phyloP scores from a whole-genome alignment of 92 coral and sea anemone genomes.

The Heteractis magnifica region DNA sequence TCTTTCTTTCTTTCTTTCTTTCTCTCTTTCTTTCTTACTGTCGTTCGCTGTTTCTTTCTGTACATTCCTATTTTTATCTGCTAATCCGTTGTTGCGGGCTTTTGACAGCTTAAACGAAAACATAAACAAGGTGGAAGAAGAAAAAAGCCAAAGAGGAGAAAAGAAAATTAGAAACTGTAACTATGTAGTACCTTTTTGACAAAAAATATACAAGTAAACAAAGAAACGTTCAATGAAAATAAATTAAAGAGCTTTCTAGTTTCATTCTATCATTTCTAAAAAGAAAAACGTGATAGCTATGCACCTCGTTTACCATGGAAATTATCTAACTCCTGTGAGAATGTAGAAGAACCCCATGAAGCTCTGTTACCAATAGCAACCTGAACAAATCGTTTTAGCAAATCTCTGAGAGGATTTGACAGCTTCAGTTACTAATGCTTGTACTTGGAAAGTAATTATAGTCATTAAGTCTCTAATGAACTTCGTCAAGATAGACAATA shows the following conservation, averaged over 20 bases:
- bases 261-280: too few relatives aligned
- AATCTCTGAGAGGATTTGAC: constrained; percentile 3
- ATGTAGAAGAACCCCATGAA: constrained; percentile 17
- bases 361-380: constrained; percentile 4
- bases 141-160: too few relatives aligned
- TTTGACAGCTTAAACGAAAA: not conserved
- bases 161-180: too few relatives aligned
- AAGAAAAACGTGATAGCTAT: not conserved
- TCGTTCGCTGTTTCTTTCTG: not conserved
- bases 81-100: not conserved
- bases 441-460: not conserved
- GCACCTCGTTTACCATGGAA: not conserved
- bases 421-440: not conserved
- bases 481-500: not conserved
- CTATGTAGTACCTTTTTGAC: too few relatives aligned
- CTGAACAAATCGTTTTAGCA: not conserved
- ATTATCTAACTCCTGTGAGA: not conserved
- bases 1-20: not conserved
- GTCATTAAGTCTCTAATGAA: not conserved
- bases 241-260: not conserved
- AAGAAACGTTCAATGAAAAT: not conserved
- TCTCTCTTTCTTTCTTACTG: not conserved
- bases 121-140: too few relatives aligned
- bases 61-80: not conserved
- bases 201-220: too few relatives aligned